Conservation (phyloP, 37 sponge, comb jelly and placozoan species). For the Spongilla lacustris region DNA sequence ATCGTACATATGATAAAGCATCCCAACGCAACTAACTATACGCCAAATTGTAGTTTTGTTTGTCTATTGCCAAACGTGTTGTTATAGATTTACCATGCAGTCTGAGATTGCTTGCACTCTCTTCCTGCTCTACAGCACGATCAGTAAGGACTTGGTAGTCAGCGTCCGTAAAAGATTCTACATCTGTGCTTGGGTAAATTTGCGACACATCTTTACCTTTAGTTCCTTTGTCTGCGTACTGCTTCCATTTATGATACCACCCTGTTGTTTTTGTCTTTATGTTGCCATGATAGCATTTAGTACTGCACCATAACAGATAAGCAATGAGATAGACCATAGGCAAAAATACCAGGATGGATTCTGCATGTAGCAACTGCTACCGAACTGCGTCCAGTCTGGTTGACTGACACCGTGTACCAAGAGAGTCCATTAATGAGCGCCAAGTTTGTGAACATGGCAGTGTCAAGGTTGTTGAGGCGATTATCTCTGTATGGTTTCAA, state of each 20-base stretch:
- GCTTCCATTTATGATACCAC: not conserved
- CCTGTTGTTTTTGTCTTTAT: not conserved
- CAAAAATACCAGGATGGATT: slow-evolving; percentile 15
- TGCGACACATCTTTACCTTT: too few species aligned
- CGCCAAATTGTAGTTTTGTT: too few species aligned
- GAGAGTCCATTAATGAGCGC: slow-evolving; percentile 40
- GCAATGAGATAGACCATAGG: slow-evolving; percentile 35
- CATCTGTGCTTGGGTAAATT: too few species aligned
- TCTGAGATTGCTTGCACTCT: too few species aligned
- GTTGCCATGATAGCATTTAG: not conserved
- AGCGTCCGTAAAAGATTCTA: too few species aligned
- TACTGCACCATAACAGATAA: slow-evolving; percentile 23
- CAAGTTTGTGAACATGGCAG: slow-evolving; percentile 51
- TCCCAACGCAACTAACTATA: too few species aligned
- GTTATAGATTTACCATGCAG: too few species aligned
- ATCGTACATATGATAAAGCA: too few species aligned
- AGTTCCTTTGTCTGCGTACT: too few species aligned
- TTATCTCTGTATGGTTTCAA: slow-evolving; percentile 49
- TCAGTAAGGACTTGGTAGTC: too few species aligned
- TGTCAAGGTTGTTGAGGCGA: slow-evolving; percentile 47
- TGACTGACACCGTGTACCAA: slow-evolving; percentile 19
- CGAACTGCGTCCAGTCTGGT: not conserved
- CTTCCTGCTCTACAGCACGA: too few species aligned
- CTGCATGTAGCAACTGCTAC: not conserved
- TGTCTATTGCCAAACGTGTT: too few species aligned